These are phyloP conservation scores for Caenorhabditis virilis DNA, from an alignment of 2,888 invertebrate species.

Conservation along the genomic window DNA sequence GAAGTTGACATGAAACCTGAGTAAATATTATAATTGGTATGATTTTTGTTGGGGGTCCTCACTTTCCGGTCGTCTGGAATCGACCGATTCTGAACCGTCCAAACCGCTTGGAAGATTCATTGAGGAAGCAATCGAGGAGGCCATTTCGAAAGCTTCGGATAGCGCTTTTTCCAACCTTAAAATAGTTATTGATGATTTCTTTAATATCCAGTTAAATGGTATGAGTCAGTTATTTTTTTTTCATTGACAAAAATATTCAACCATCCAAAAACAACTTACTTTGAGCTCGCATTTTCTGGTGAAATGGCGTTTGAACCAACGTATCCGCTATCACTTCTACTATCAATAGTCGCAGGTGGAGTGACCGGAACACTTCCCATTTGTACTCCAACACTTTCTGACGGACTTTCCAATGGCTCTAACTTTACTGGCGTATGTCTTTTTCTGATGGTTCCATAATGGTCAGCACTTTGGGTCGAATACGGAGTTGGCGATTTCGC, in stretches of 20 bases:
- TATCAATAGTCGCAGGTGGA: too few relatives aligned
- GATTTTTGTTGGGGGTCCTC: too few relatives aligned
- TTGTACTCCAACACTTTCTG: neutral
- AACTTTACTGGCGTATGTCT: constrained; percentile 18
- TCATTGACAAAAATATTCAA: too few relatives aligned
- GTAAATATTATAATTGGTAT: too few relatives aligned
- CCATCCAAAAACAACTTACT: too few relatives aligned
- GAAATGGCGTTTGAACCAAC: constrained; percentile 10
- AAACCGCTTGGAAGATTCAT: constrained; percentile 2
- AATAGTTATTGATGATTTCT: too few relatives aligned
- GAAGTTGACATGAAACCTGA: constrained; percentile 7
- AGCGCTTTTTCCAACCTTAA: constrained; percentile 17
- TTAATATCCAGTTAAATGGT: too few relatives aligned
- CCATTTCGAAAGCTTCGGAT: constrained; percentile 17
- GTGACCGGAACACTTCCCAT: too few relatives aligned
- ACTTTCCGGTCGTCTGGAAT: neutral
- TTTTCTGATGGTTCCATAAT: constrained; percentile 46
- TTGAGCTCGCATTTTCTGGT: too few relatives aligned
- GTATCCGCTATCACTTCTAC: constrained; percentile 12
- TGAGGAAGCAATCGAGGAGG: constrained; percentile 10
- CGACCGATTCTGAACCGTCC: neutral
- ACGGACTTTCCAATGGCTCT: neutral
- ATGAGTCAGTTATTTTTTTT: too few relatives aligned
- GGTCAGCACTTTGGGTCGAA: constrained; percentile 31
- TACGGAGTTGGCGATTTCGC: constrained; percentile 44